phyloP scores from a whole-genome alignment of 2,888 invertebrate species.

The Cinara cedri region DNA sequence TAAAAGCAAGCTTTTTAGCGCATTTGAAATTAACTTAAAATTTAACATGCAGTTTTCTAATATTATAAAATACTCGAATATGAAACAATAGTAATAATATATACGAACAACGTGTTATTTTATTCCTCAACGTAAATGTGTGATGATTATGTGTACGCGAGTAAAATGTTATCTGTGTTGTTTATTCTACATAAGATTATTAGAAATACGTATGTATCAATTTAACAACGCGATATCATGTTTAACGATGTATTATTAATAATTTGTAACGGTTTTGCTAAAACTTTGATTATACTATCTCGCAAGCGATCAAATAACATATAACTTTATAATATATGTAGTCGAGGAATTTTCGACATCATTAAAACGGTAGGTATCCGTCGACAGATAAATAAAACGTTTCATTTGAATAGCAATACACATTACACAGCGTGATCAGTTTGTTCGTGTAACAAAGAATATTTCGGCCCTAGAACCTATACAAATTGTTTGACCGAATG shows the following conservation, averaged over 20 bases:
- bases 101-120: neutral
- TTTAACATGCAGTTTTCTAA: too few species aligned
- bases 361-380: neutral
- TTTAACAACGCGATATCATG: neutral
- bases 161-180: neutral
- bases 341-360: too few species aligned
- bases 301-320: neutral
- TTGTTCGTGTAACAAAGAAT: too few species aligned
- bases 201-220: neutral
- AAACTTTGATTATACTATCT: neutral
- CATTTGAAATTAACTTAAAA: too few species aligned
- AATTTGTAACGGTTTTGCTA: neutral
- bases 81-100: too few species aligned
- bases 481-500: too few species aligned
- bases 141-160: neutral
- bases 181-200: neutral
- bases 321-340: neutral
- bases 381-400: neutral
- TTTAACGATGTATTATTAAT: neutral
- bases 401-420: too few species aligned
- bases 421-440: too few species aligned
- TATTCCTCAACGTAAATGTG: neutral
- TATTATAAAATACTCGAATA: too few species aligned
- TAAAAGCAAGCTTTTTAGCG: neutral
- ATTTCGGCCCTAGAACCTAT: too few species aligned